These are phyloP conservation scores for Phrynocephalus forsythii DNA, from an alignment of 2,797 vertebrate genomes.

Conservation along the genomic window DNA sequence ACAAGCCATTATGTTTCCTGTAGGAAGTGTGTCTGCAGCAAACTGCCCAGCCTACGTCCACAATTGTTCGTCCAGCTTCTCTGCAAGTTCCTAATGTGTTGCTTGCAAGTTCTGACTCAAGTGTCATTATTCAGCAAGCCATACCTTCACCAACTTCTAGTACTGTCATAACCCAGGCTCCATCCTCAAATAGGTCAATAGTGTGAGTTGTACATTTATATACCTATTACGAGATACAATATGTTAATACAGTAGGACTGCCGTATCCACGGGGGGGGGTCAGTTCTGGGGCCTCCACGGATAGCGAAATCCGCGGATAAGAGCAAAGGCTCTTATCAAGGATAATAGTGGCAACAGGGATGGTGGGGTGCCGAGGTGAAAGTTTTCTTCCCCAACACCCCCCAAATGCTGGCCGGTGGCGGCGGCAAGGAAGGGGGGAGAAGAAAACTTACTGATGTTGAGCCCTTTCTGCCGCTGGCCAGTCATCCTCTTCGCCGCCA, in stretches of 20 bases:
- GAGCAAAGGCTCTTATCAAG: no score
- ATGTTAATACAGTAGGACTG: background rate
- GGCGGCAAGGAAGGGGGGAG: no score
- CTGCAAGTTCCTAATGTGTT: constrained; percentile 98
- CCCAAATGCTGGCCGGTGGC: no score
- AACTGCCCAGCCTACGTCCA: constrained; percentile 92
- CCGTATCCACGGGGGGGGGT: no score
- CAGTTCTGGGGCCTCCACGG: no score
- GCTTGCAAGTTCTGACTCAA: constrained; percentile 96
- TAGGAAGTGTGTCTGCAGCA: constrained; percentile 95
- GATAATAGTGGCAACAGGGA: no score
- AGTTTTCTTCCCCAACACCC: no score
- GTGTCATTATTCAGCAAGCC: constrained; percentile 98
- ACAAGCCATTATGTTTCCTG: constrained; percentile 66
- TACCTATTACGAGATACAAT: background rate
- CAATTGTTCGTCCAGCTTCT: constrained; percentile 97
- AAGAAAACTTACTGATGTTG: no score
- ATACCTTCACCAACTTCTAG: constrained; percentile 98
- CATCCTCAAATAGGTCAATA: constrained; percentile 96
- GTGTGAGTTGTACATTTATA: constrained; percentile 89
- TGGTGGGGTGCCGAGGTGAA: no score
- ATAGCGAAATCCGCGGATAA: no score
- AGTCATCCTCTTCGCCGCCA: no score
- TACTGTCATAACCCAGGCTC: constrained; percentile 99
- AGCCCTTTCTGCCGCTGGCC: no score